A percentile compares a stretch with the other conserved stretches of the same genome.
These are phyloP conservation scores for Andrena cerasifolii DNA, from an alignment of 1,140 invertebrate genomes.

Conservation along the genomic window DNA sequence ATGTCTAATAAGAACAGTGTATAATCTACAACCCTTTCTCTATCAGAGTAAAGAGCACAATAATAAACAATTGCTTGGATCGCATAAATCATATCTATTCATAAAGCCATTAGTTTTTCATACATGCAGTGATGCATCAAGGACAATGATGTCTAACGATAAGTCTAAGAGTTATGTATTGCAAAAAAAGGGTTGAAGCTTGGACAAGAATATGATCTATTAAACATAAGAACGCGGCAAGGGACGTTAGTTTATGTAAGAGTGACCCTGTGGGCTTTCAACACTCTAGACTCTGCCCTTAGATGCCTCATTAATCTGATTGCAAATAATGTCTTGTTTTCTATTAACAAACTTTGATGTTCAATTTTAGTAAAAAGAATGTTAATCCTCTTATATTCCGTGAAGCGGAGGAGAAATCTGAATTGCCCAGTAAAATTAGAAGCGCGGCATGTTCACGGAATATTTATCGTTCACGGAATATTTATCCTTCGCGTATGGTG, in stretches of 20 bases:
- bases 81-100: not conserved
- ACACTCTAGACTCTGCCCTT: not conserved
- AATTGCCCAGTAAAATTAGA: not conserved
- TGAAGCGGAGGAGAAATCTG: not conserved
- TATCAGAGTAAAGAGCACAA: not conserved
- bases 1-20: not conserved
- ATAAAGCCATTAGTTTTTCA: not conserved
- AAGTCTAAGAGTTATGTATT: not conserved
- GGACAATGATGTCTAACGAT: not conserved
- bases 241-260: not conserved
- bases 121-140: not conserved
- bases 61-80: not conserved
- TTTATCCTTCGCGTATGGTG: constrained; percentile 1
- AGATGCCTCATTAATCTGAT: not conserved
- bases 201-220: not conserved
- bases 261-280: not conserved
- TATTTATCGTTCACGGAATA: constrained; percentile 5
- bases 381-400: not conserved
- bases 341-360: not conserved
- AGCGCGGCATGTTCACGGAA: constrained; percentile 13
- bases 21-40: not conserved
- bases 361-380: not conserved
- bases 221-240: not conserved
- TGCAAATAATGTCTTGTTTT: not conserved
- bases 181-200: not conserved